phyloP scores from a whole-genome alignment of 2,797 vertebrate genomes.

The Sebastes nivosus region DNA sequence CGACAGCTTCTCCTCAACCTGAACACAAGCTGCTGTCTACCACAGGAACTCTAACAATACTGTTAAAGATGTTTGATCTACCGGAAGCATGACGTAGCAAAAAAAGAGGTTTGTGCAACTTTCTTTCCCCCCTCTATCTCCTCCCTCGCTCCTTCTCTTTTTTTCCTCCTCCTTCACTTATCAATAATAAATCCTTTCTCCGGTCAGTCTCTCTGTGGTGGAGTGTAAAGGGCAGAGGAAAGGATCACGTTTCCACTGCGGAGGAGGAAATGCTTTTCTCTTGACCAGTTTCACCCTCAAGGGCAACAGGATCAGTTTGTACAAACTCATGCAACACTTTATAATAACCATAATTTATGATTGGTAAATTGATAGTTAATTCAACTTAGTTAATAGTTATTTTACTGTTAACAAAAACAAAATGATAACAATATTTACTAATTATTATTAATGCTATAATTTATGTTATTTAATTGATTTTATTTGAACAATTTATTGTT shows the following conservation, averaged over 20 bases:
- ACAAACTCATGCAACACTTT: neutral
- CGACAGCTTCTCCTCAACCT: neutral
- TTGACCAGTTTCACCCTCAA: constrained; percentile 26
- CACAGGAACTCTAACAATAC: neutral
- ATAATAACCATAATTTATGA: neutral
- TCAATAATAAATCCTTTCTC: constrained; percentile 46
- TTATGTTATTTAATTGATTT: no score
- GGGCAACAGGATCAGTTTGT: neutral
- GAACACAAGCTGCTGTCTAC: neutral
- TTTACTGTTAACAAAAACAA: no score
- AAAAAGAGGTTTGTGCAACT: constrained; percentile 20
- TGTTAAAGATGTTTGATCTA: neutral
- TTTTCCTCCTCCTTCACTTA: neutral
- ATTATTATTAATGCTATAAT: no score
- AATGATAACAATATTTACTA: no score
- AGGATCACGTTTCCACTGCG: constrained; percentile 43
- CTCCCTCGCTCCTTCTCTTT: neutral
- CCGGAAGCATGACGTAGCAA: constrained; percentile 12
- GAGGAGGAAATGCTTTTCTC: constrained; percentile 18
- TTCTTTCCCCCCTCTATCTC: neutral
- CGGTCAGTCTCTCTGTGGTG: constrained; percentile 15
- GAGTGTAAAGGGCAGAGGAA: neutral
- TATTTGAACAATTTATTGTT: no score
- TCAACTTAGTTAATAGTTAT: no score
- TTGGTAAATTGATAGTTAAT: no score